phyloP scores from a whole-genome alignment of 2,888 invertebrate species.

The Platynereis dumerilii region DNA sequence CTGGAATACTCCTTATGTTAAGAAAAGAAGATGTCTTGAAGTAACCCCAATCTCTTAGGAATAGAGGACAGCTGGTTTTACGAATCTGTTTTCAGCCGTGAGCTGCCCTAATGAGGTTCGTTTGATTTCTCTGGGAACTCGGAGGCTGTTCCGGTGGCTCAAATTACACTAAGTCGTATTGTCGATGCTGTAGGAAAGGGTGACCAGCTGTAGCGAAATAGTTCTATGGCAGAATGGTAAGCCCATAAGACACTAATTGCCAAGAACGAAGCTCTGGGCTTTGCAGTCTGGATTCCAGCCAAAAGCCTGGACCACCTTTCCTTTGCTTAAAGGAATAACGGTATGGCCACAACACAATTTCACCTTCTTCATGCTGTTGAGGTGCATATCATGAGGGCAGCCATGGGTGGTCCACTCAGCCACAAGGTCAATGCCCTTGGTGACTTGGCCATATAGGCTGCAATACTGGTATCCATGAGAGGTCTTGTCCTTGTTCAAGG shows the following conservation, averaged over 20 bases:
- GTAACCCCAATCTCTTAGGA: too few relatives aligned
- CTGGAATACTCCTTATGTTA: too few relatives aligned
- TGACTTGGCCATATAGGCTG: constrained; percentile 1
- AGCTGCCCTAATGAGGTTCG: too few relatives aligned
- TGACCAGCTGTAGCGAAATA: too few relatives aligned
- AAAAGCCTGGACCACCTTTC: constrained; percentile 5
- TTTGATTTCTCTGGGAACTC: too few relatives aligned
- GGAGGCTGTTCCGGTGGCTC: too few relatives aligned
- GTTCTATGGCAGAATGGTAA: too few relatives aligned
- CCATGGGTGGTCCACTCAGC: background rate
- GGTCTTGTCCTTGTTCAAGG: background rate
- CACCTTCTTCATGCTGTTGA: constrained; percentile 2
- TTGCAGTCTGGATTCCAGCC: constrained; percentile 24
- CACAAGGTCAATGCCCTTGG: background rate
- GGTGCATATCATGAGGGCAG: constrained; percentile 2
- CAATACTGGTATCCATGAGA: background rate
- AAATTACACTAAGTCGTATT: too few relatives aligned
- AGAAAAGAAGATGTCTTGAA: too few relatives aligned
- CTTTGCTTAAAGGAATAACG: constrained; percentile 5
- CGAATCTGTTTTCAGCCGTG: too few relatives aligned
- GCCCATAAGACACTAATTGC: constrained; percentile 5
- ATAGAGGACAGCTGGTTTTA: too few relatives aligned
- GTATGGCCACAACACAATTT: constrained; percentile 19
- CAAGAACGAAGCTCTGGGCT: constrained; percentile 17
- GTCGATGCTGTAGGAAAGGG: too few relatives aligned